Base-by-base conservation (phyloP, 2,888 invertebrate species). In the Drosophila formosana region DNA sequence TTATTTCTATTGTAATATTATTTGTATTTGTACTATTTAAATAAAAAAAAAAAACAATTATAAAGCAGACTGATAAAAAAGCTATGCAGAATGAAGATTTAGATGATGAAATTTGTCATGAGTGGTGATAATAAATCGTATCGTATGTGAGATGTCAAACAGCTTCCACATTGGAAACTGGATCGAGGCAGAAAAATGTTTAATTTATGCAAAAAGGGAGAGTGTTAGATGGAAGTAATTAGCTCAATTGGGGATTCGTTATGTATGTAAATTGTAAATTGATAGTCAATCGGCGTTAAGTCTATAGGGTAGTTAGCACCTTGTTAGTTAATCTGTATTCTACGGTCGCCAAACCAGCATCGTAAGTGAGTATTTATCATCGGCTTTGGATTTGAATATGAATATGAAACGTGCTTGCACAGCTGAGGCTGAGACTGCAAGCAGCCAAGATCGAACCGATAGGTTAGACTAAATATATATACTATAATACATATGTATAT, bases 371-470 rank as follows among this genome's bases (percentile, higher is more conserved):
- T 34, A 25, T 51, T 6, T 7, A n/a, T n/a, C 13, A 50, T 41
- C 41, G 7, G 23, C 30, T 4, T 46, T 34, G 34, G 9, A 47
- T 46, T 56, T 45, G 43, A 43, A 55, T 55, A 23, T 23, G 43
- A 55, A 32, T 45, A 18, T 23, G 32, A 25, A 43, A 39, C 9
- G 56, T 69, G 70, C 62, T 68, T 70, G 26, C 43, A 70, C 70
- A 71, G 70, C 70, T 18, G 18, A 18, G 18, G 18, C 18, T 18
- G 18, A 18, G 18, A 18, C 18, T 18, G 18, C 18, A 18, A 18
- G 18, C 32, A 41, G 37, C 34, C 23, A 30, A 30, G 56, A 30
- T 56, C 28, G 60, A n/a, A 28, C 18, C 34, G 45, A 8, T 45
- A 41, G 41, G 18, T 18, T n/a, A 62, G 53, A 13, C 28, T 28